Percentiles rank a stretch among this genome's conserved stretches.
phyloP scores from a whole-genome alignment of 1,140 invertebrate species.

The Plodia interpunctella region DNA sequence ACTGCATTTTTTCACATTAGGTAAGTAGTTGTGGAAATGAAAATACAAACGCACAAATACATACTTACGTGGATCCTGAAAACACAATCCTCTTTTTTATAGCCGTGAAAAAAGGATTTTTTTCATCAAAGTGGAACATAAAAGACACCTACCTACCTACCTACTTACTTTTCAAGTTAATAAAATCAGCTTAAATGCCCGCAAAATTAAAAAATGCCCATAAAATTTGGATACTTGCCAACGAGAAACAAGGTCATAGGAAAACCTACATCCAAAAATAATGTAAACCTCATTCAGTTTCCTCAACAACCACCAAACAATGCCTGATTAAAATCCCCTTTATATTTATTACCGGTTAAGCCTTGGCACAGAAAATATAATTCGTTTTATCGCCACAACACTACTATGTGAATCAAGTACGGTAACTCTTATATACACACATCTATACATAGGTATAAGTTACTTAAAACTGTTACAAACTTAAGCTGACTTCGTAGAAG shows the following conservation, averaged over 20 bases:
- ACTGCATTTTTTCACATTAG: too few species aligned
- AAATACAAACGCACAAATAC: too few species aligned
- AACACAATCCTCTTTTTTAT: too few species aligned
- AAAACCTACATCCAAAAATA: neutral
- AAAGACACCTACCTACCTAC: too few species aligned
- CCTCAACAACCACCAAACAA: conserved; percentile 8
- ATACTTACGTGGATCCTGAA: too few species aligned
- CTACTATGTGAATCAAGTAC: conserved; percentile 4
- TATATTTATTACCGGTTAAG: neutral
- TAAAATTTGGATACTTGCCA: neutral
- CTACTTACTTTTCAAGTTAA: too few species aligned
- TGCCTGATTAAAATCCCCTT: conserved; percentile 8
- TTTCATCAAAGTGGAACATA: too few species aligned
- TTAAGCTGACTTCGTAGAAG: neutral
- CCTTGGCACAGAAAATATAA: conserved; percentile 14
- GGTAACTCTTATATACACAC: neutral
- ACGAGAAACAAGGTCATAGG: neutral
- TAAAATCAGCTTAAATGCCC: neutral
- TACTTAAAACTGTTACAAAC: conserved; percentile 7
- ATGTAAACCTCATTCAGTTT: neutral
- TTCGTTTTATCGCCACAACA: conserved; percentile 9
- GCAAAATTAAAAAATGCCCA: neutral
- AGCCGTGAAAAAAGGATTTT: too few species aligned
- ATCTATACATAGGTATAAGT: conserved; percentile 5
- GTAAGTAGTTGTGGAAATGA: too few species aligned